Conservation (phyloP, 2,888 invertebrate genomes). For the Physocephala rufipes region DNA sequence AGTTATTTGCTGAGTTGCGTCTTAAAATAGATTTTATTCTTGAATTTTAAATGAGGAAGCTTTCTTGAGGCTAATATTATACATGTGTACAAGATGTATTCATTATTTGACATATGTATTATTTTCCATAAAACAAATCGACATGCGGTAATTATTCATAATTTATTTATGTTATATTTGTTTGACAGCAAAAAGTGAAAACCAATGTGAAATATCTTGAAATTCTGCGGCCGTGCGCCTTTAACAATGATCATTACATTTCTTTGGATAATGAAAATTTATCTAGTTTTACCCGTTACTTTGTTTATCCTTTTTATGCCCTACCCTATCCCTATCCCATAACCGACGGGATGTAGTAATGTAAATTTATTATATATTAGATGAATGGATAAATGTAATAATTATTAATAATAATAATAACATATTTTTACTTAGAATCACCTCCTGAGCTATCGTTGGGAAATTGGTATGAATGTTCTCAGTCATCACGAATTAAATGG, state of each 20-base stretch:
- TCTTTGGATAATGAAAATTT: too few species aligned
- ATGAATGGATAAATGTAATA: too few species aligned
- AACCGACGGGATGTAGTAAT: too few species aligned
- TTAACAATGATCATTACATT: neutral
- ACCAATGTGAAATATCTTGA: neutral
- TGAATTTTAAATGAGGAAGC: slow-evolving; percentile 22
- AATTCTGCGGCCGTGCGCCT: neutral
- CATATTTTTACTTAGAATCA: too few species aligned
- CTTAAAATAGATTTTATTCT: slow-evolving; percentile 28
- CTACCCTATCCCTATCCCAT: too few species aligned
- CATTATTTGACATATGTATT: neutral
- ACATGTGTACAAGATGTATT: neutral
- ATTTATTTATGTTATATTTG: neutral
- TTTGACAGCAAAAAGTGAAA: neutral
- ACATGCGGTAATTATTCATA: slow-evolving; percentile 30
- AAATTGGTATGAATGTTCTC: too few species aligned
- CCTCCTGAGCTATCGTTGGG: too few species aligned
- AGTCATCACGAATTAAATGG: too few species aligned
- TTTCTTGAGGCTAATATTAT: neutral
- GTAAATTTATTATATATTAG: too few species aligned
- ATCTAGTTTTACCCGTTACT: too few species aligned
- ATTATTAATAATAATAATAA: too few species aligned
- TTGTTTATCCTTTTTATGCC: too few species aligned
- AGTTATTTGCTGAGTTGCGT: neutral
- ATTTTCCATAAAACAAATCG: slow-evolving; percentile 13